Evolutionary conservation across 2,797 vertebrate genomes (phyloP).

Genomic region (Siniperca undulata): DNA sequence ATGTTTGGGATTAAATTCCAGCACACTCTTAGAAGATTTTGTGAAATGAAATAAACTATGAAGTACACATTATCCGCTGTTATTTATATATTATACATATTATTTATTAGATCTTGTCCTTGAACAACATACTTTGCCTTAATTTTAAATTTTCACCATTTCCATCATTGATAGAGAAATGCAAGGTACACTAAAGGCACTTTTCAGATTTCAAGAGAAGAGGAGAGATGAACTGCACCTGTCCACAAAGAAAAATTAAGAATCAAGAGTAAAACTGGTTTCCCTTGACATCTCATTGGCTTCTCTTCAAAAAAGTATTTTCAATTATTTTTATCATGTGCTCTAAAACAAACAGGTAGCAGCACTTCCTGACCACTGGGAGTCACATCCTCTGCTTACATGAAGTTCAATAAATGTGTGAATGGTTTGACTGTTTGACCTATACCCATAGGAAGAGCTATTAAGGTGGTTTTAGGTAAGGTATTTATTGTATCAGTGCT

Average conservation of each 20-base stretch:
- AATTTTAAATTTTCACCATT: too few relatives aligned
- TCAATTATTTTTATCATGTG: too few relatives aligned
- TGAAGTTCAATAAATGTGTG: too few relatives aligned
- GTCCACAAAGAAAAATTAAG: not conserved
- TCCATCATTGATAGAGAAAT: not conserved
- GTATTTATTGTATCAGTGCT: not conserved
- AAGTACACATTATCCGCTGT: not conserved
- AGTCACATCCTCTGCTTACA: not conserved
- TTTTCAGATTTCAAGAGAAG: not conserved
- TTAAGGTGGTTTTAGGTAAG: not conserved
- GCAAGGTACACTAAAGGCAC: not conserved
- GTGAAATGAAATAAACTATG: not conserved
- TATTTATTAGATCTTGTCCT: not conserved
- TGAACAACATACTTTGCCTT: too few relatives aligned
- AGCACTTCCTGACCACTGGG: not conserved
- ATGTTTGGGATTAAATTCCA: not conserved
- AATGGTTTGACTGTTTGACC: too few relatives aligned
- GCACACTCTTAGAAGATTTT: not conserved
- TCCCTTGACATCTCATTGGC: not conserved
- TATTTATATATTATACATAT: too few relatives aligned
- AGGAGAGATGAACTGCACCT: not conserved
- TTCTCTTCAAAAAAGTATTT: not conserved
- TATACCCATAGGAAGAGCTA: not conserved
- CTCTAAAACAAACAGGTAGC: not conserved
- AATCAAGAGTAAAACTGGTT: not conserved